Conservation (phyloP, 2,888 invertebrate genomes). For the Lasius platythorax region DNA sequence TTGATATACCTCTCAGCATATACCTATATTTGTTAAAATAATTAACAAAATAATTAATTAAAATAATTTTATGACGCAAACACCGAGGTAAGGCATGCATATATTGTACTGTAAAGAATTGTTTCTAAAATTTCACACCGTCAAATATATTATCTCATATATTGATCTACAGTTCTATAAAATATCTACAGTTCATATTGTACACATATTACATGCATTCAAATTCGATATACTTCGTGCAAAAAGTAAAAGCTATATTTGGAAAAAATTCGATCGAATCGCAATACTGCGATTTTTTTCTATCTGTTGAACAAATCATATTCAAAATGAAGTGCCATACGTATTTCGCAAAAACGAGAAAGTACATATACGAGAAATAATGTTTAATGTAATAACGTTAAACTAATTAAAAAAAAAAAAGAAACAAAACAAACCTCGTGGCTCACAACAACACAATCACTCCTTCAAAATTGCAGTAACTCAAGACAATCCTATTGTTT, state of each 20-base stretch:
- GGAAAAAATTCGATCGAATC: background rate
- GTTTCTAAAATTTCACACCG: background rate
- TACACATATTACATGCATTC: background rate
- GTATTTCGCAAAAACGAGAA: background rate
- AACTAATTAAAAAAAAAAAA: background rate
- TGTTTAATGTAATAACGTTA: background rate
- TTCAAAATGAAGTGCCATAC: background rate
- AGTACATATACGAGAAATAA: background rate
- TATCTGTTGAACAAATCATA: too few species aligned
- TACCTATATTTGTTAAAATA: background rate
- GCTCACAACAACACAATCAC: background rate
- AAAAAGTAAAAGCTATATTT: background rate
- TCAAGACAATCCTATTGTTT: background rate
- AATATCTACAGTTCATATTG: background rate
- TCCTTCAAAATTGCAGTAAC: background rate
- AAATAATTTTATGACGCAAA: background rate
- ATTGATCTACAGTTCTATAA: too few species aligned
- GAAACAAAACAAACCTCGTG: constrained; percentile 30
- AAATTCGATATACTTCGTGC: background rate
- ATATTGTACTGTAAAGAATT: background rate
- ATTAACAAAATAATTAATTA: too few species aligned
- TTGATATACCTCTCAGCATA: background rate
- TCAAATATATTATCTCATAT: background rate
- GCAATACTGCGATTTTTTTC: background rate
- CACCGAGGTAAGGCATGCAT: background rate